phyloP scores from a whole-genome alignment of 2,797 vertebrate species.

The Sebastes steindachneri region DNA sequence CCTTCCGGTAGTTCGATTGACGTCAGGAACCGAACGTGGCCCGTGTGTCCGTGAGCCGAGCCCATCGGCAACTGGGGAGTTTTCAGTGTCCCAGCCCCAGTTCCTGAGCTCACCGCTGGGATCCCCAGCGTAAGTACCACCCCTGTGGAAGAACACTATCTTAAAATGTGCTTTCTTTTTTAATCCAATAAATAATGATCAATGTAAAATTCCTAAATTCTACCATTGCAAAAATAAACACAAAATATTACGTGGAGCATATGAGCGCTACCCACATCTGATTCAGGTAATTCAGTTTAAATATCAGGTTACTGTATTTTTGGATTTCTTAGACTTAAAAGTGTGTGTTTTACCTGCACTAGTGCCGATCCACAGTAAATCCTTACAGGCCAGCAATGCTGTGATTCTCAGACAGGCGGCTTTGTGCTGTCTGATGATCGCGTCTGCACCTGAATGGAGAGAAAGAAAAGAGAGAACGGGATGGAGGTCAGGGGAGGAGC shows the following conservation, averaged over 20 bases:
- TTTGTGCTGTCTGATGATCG: conserved; percentile 98
- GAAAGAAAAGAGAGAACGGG: background rate
- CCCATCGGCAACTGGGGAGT: conserved; percentile 87
- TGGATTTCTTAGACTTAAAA: background rate
- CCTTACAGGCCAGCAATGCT: conserved; percentile 93
- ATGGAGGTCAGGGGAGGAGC: background rate
- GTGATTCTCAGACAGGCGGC: conserved; percentile 98
- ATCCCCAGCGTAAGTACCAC: conserved; percentile 92
- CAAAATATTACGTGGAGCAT: background rate
- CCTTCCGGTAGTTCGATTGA: conserved; percentile 94
- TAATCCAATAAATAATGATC: background rate
- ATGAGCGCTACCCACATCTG: background rate
- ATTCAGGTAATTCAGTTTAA: background rate
- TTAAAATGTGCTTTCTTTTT: background rate
- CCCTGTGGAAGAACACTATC: conserved; percentile 65
- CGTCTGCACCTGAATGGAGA: conserved; percentile 89
- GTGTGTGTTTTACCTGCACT: conserved; percentile 82
- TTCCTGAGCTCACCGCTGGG: conserved; percentile 84
- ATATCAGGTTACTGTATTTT: background rate
- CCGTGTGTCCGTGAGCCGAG: conserved; percentile 95
- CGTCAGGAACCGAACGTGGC: conserved; percentile 97
- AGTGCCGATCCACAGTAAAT: conserved; percentile 97
- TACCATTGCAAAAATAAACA: background rate
- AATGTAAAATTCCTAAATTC: background rate
- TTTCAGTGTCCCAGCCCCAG: conserved; percentile 79